phyloP scores from a whole-genome alignment of 2,888 invertebrate genomes.

The Drosophila lutescens region DNA sequence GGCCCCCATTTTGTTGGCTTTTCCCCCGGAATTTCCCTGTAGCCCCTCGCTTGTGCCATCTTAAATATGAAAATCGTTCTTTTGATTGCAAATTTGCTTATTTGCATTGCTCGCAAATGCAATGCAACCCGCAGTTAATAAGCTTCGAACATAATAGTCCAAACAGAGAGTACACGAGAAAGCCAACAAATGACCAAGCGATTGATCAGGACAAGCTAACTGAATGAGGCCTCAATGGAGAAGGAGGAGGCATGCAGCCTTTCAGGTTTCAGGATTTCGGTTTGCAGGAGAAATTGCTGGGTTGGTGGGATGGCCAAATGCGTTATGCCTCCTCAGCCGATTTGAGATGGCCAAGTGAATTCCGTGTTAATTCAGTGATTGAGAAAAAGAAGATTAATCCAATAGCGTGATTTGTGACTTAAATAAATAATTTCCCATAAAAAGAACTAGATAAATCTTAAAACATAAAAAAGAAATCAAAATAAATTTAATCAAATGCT shows the following conservation, averaged over 20 bases:
- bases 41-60: slow-evolving; percentile 35
- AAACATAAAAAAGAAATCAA: no score
- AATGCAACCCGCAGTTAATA: slow-evolving; percentile 57
- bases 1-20: not conserved
- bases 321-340: not conserved
- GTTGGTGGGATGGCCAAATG: not conserved
- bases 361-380: slow-evolving; percentile 23
- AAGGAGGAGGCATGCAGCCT: no score
- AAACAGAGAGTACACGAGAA: slow-evolving; percentile 24
- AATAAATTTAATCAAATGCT: no score
- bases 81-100: slow-evolving; percentile 69
- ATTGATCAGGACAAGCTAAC: slow-evolving; percentile 54
- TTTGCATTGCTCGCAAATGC: slow-evolving; percentile 52
- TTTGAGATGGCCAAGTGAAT: slow-evolving; percentile 22
- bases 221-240: slow-evolving; percentile 3
- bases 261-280: slow-evolving; percentile 10
- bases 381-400: not conserved
- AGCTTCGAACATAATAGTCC: slow-evolving; percentile 50
- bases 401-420: not conserved
- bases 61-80: slow-evolving; percentile 73
- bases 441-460: no score
- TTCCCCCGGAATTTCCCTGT: not conserved
- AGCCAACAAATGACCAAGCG: slow-evolving; percentile 62
- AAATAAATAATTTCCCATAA: no score
- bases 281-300: not conserved